A percentile compares a stretch with the other conserved stretches of the same genome.
Conservation (phyloP, 2,113 vertebrate genomes). For the Sinosuthora webbiana region DNA sequence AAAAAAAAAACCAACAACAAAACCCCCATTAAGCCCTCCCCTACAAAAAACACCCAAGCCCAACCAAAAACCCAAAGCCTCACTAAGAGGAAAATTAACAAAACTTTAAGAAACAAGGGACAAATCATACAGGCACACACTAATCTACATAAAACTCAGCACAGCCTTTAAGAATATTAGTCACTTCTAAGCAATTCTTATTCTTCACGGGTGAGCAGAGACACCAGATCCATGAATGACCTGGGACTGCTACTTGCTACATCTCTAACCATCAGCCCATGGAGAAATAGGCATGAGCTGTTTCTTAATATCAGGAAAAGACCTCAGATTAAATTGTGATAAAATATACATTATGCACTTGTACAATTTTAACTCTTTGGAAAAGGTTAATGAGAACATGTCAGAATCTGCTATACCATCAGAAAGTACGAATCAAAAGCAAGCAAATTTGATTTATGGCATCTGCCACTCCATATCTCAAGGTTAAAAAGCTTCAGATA, state of each 20-base stretch:
- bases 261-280: conserved; percentile 56
- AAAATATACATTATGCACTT: conserved; percentile 67
- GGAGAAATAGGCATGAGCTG: conserved; percentile 51
- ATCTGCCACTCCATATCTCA: conserved; percentile 65
- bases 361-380: conserved; percentile 56
- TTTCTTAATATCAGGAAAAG: conserved; percentile 55
- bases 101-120: not conserved
- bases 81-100: not conserved
- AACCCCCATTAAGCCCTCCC: not conserved
- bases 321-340: conserved; percentile 53
- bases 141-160: not conserved
- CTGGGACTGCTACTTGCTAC: conserved; percentile 54
- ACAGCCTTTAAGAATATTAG: conserved; percentile 18
- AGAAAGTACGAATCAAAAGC: conserved; percentile 46
- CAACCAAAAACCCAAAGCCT: not conserved
- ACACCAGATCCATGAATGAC: conserved; percentile 55
- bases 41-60: not conserved
- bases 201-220: conserved; percentile 32
- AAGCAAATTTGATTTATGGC: conserved; percentile 53
- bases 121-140: not conserved
- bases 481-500: conserved; percentile 61
- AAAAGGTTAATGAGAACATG: conserved; percentile 70
- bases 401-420: conserved; percentile 61
- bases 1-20: not conserved
- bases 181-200: conserved; percentile 44